These are phyloP conservation scores for Gymnothorax reevesii DNA, from an alignment of 2,797 vertebrate genomes.

Conservation along the genomic window DNA sequence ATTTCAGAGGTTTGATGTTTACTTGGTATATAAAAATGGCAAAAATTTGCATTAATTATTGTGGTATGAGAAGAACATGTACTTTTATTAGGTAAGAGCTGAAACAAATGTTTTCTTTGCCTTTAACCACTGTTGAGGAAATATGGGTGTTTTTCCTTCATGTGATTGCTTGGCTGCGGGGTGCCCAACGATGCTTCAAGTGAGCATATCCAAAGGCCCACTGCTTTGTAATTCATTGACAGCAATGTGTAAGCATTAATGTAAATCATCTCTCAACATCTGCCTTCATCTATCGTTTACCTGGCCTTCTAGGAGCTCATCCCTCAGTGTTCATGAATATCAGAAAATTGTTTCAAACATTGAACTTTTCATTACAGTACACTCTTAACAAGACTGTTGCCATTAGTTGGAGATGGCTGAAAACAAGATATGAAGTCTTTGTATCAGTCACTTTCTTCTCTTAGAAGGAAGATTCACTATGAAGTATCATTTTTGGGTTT, in stretches of 20 bases:
- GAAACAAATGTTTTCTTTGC: too few relatives aligned
- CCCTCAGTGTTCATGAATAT: conserved; percentile 20
- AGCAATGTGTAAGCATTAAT: conserved; percentile 3
- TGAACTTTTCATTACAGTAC: conserved; percentile 12
- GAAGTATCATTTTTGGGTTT: background rate
- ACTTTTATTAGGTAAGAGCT: too few relatives aligned
- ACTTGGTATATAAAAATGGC: too few relatives aligned
- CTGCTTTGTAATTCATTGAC: conserved; percentile 20
- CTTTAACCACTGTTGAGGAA: conserved; percentile 8
- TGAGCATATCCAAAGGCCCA: conserved; percentile 13
- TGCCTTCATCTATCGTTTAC: background rate
- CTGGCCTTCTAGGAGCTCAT: conserved; percentile 4
- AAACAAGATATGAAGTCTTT: background rate
- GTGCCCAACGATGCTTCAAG: conserved; percentile 8
- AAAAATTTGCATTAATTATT: too few relatives aligned
- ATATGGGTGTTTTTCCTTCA: conserved; percentile 9
- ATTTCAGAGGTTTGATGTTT: too few relatives aligned
- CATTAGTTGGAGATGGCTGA: background rate
- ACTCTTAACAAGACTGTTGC: background rate
- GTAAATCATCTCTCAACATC: background rate
- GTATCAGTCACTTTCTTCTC: background rate
- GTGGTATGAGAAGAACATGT: too few relatives aligned
- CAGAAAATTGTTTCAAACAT: background rate
- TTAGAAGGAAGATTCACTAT: background rate
- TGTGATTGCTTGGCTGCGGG: conserved; percentile 13